Conservation (phyloP, 2,113 vertebrate genomes). For the Actinemys pallida region DNA sequence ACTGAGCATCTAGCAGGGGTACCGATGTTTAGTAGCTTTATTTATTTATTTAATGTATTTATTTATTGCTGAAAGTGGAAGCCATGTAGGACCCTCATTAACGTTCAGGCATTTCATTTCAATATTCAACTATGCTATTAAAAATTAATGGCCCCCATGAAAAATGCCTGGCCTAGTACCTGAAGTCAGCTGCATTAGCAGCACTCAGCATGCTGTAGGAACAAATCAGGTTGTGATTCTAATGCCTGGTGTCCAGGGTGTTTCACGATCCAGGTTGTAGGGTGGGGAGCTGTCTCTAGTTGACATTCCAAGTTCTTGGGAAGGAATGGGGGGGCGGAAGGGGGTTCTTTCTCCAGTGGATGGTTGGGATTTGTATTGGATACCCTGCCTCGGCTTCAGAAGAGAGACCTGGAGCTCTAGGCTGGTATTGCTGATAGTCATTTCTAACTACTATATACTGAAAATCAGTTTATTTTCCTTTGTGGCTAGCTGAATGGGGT, state of each 20-base stretch:
- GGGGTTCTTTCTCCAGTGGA: neutral
- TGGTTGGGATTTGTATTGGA: neutral
- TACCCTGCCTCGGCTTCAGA: neutral
- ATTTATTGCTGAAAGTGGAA: neutral
- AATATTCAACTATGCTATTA: conserved; percentile 1
- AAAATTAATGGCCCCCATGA: conserved; percentile 42
- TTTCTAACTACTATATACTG: neutral
- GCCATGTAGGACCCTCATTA: neutral
- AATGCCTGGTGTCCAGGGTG: neutral
- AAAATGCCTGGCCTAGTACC: conserved; percentile 12
- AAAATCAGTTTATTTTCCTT: neutral
- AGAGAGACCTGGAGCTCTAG: neutral
- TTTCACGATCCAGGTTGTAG: neutral
- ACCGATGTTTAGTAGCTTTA: neutral
- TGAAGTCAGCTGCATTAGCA: neutral
- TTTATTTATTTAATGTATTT: too few species aligned
- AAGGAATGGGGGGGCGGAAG: neutral
- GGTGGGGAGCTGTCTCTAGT: neutral
- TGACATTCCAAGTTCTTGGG: neutral
- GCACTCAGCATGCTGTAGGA: conserved; percentile 7
- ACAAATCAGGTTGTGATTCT: conserved; percentile 7
- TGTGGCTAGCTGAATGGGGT: neutral
- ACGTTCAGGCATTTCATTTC: conserved; percentile 29
- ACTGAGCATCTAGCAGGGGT: neutral
- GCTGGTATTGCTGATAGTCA: neutral